These are phyloP conservation scores for Clarias platycephalus DNA, from an alignment of 2,797 vertebrate species.

Conservation along the genomic window DNA sequence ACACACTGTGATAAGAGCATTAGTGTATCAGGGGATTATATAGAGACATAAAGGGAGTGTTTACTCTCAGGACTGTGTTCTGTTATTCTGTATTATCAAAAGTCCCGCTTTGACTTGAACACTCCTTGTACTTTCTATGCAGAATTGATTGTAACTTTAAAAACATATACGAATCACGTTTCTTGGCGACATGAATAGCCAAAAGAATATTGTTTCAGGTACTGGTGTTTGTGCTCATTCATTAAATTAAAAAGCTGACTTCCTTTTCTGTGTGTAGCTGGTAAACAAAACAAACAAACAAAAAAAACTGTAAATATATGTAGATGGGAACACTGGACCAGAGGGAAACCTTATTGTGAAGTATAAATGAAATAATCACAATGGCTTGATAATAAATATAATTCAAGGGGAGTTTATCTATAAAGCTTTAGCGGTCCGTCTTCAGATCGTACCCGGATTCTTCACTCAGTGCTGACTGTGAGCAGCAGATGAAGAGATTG, in stretches of 20 bases:
- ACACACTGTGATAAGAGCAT: no score
- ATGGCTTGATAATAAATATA: background rate
- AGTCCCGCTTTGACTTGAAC: no score
- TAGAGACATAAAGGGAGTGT: no score
- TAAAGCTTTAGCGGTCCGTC: background rate
- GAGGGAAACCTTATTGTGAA: background rate
- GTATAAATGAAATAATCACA: background rate
- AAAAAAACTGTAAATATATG: no score
- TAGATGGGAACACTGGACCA: no score
- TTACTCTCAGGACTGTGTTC: no score
- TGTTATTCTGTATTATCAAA: no score
- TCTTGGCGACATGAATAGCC: background rate
- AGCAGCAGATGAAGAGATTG: background rate
- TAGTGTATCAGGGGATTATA: no score
- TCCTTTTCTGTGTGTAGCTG: background rate
- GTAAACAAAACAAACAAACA: background rate
- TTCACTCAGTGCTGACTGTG: background rate
- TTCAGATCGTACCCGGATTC: background rate
- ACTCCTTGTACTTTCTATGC: background rate
- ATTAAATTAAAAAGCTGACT: background rate
- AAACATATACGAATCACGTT: background rate
- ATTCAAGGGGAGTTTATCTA: background rate
- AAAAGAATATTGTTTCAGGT: background rate
- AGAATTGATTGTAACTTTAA: background rate
- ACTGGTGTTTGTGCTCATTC: background rate